Conservation (phyloP, 2,888 invertebrate species). For the Cabera pusaria region DNA sequence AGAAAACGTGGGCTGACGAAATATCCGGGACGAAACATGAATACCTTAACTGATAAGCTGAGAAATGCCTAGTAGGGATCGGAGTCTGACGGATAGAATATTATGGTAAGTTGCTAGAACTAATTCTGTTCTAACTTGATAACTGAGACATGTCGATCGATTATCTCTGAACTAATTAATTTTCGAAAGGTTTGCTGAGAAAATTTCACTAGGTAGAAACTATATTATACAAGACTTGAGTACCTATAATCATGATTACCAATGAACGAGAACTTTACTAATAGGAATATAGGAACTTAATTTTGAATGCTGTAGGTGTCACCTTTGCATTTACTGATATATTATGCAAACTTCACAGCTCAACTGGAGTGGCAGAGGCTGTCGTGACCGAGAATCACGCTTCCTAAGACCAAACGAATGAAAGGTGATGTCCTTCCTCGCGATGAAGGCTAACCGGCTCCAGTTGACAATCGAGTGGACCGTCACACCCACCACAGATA, state of each 20-base stretch:
- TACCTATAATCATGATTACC: no score
- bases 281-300: no score
- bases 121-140: background rate
- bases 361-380: constrained; percentile 54
- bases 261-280: no score
- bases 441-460: constrained; percentile 55
- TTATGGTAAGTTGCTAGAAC: constrained; percentile 29
- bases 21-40: constrained; percentile 36
- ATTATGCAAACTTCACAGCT: constrained; percentile 68
- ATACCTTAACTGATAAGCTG: constrained; percentile 14
- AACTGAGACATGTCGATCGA: no score
- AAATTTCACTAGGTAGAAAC: no score
- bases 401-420: constrained; percentile 40
- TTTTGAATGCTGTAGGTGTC: constrained; percentile 3
- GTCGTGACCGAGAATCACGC: constrained; percentile 49
- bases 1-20: constrained; percentile 45
- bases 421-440: constrained; percentile 52
- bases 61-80: constrained; percentile 26
- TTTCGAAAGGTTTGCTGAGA: no score
- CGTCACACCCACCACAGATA: constrained; percentile 53
- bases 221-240: no score
- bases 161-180: no score
- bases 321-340: constrained; percentile 42
- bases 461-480: constrained; percentile 54
- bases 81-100: constrained; percentile 21